phyloP scores from a whole-genome alignment of 2,797 vertebrate genomes.

The Megaceryle alcyon region DNA sequence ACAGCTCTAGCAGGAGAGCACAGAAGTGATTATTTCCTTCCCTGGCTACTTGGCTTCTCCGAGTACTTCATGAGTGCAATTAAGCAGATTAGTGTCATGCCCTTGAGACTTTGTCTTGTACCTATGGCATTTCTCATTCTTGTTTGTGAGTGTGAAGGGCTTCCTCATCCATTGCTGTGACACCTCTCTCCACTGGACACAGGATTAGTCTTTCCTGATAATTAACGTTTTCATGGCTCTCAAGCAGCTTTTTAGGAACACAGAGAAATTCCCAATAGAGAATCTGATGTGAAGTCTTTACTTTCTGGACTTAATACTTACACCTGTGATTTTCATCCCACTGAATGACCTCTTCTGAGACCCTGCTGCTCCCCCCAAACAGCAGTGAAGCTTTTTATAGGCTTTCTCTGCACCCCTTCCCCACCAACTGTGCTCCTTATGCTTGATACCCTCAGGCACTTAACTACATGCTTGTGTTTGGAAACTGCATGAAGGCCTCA shows the following conservation, averaged over 20 bases:
- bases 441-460: not conserved
- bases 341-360: not conserved
- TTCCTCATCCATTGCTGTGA: not conserved
- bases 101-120: conserved; percentile 23
- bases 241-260: not conserved
- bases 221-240: not conserved
- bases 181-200: not conserved
- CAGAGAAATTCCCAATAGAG: not conserved
- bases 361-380: not conserved
- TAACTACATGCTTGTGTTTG: not conserved
- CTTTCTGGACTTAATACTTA: not conserved
- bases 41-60: not conserved
- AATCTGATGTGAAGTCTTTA: not conserved
- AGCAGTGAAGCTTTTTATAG: not conserved
- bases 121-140: not conserved
- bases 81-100: conserved; percentile 44
- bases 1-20: not conserved
- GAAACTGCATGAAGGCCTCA: not conserved
- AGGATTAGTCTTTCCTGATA: not conserved
- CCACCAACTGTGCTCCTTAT: not conserved
- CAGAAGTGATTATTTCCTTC: conserved; percentile 1
- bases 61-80: not conserved
- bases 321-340: not conserved
- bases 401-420: not conserved
- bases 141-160: accelerated